Base-by-base conservation (phyloP, 2,797 vertebrate species). In the Urocyon cinereoargenteus region DNA sequence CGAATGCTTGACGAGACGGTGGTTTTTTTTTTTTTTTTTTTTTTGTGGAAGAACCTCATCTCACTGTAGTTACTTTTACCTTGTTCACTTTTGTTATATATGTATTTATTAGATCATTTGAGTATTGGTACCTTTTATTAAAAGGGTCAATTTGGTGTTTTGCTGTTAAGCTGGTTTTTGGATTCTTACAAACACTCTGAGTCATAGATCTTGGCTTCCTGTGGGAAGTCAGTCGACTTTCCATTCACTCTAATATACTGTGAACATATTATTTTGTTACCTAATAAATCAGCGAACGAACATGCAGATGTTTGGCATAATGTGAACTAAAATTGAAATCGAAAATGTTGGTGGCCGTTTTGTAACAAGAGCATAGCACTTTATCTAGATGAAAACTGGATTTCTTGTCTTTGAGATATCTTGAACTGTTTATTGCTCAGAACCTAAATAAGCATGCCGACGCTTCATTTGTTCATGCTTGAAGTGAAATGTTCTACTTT, bases 341-440 rank as follows among this genome's bases (percentile, higher is more conserved):
- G 94, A 22, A 96, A 98, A 96, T 96, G 82, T 93, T 87, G 89
- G 93, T 55, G 77, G 64, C 86, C 73, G 3, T 96, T 98, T 95
- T 96, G 96, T 96, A 97, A 91, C 96, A 61, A 91, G 94, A 98
- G 95, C 61, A 90, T 96, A 98, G 98, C 98, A 98, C 98, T 98
- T 98, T 98, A 98, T 66, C 77, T 85, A 94, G 95, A 89, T 77
- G 90, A 98, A 97, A 98, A 98, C 79, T 94, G 93, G 96, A 96
- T 97, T 98, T 97, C 97, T 97, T 95, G 90, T 95, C 95, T 96
- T 97, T 93, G 84, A 70, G 97, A 90, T 94, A 91, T 84, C 92
- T 78, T 97, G 84, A 98, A 94, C 95, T 91, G 73, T 93, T 95
- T 53, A 5, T 92, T 82, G 68, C 96, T 97, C 93, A 96, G 87